phyloP scores from a whole-genome alignment of 1,140 invertebrate genomes.

The Heterodera carotae region DNA sequence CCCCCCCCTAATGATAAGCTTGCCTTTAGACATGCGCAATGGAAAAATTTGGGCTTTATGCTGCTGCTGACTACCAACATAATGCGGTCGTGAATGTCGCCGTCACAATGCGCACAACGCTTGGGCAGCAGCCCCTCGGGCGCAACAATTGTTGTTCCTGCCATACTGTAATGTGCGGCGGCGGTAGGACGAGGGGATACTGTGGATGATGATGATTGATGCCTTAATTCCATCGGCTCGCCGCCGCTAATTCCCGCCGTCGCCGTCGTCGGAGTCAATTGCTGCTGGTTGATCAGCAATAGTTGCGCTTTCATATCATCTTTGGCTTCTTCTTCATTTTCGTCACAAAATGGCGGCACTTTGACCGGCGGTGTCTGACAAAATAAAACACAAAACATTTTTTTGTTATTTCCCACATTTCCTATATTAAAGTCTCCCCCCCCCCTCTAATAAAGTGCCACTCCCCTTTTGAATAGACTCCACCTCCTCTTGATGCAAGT shows the following conservation, averaged over 20 bases:
- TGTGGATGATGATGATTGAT: not conserved
- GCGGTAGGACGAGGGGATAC: not conserved
- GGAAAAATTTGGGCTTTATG: constrained; percentile 13
- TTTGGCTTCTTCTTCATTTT: not conserved
- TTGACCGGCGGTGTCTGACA: not conserved
- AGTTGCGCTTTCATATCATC: not conserved
- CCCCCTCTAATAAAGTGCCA: too few species aligned
- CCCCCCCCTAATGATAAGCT: too few species aligned
- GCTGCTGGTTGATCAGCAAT: not conserved
- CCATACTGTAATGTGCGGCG: not conserved
- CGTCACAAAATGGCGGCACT: too few species aligned
- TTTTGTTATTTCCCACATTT: too few species aligned
- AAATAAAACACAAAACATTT: not conserved
- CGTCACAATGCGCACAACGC: not conserved
- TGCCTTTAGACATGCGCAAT: constrained; percentile 27
- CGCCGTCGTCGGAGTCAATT: not conserved
- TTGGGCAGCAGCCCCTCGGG: constrained; percentile 3
- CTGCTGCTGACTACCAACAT: constrained; percentile 5
- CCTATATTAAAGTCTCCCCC: too few species aligned
- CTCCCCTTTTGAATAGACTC: too few species aligned
- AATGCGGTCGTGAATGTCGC: constrained; percentile 8
- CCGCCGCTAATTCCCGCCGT: not conserved
- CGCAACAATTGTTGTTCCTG: not conserved
- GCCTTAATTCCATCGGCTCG: too few species aligned
- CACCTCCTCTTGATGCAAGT: too few species aligned